These are phyloP conservation scores for Drosophila takahashii DNA, from an alignment of 1,140 invertebrate genomes.

Conservation along the genomic window DNA sequence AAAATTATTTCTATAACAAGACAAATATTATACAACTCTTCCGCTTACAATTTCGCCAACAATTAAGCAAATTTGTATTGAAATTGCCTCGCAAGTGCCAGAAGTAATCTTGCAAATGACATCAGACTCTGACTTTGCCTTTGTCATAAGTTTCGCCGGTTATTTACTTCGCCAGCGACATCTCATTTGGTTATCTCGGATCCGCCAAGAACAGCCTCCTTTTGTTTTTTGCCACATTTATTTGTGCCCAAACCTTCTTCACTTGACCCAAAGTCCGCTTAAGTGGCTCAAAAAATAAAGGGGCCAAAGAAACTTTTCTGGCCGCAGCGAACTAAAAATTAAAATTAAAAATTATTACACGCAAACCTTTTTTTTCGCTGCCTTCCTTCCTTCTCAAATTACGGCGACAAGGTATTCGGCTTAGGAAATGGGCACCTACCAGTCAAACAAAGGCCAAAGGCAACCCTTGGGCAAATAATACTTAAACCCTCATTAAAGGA, in stretches of 20 bases:
- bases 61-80: constrained; percentile 45
- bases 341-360: constrained; percentile 81
- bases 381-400: constrained; percentile 48
- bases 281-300: constrained; percentile 45
- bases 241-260: constrained; percentile 23
- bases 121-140: constrained; percentile 37
- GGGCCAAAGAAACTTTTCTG: constrained; percentile 35
- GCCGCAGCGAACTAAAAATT: constrained; percentile 74
- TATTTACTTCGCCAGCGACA: constrained; percentile 42
- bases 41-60: constrained; percentile 3
- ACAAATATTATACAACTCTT: neutral
- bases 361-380: constrained; percentile 36
- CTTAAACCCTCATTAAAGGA: constrained; percentile 81
- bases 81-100: constrained; percentile 30
- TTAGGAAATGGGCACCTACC: constrained; percentile 26
- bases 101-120: constrained; percentile 48
- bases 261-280: constrained; percentile 40
- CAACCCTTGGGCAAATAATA: constrained; percentile 80
- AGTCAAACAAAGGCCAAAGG: constrained; percentile 74
- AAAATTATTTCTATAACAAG: neutral
- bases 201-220: constrained; percentile 41
- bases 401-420: constrained; percentile 56
- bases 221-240: constrained; percentile 44
- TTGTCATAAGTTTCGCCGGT: constrained; percentile 45
- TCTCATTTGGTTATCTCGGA: constrained; percentile 53